Evolutionary conservation across 2,797 vertebrate species (phyloP).

Genomic region (Sebastes hubbsi): DNA sequence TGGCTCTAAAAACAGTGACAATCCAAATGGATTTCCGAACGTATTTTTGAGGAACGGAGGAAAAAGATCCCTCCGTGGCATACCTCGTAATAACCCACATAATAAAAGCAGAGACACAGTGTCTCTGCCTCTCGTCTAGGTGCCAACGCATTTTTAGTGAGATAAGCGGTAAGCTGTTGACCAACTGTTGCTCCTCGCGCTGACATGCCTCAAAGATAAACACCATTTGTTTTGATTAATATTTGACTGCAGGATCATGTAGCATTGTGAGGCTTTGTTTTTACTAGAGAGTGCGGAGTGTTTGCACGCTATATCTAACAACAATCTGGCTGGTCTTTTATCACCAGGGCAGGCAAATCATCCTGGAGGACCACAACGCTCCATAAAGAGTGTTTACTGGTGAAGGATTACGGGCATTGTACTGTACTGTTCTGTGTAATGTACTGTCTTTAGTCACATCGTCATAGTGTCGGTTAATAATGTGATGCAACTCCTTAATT

Average conservation of each 20-base stretch:
- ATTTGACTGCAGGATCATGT: constrained; percentile 17
- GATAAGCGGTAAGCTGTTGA: not conserved
- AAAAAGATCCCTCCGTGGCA: not conserved
- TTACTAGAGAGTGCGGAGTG: accelerated
- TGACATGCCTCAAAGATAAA: not conserved
- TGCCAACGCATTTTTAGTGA: not conserved
- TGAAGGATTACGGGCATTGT: not conserved
- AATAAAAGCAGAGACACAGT: not conserved
- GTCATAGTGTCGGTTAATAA: not conserved
- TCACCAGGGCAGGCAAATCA: not conserved
- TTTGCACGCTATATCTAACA: constrained; percentile 13
- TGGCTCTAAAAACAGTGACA: not conserved
- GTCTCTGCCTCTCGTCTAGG: not conserved
- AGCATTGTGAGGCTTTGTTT: not conserved
- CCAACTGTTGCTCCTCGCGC: not conserved
- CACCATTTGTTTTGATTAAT: constrained; percentile 22
- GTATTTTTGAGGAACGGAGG: no score
- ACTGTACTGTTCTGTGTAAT: not conserved
- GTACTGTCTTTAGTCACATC: not conserved
- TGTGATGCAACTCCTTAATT: not conserved
- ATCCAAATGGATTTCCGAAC: no score
- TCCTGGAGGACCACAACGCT: not conserved
- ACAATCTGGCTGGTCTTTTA: not conserved
- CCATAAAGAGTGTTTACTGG: not conserved
- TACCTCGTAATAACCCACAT: not conserved